Percentiles rank a stretch among this genome's conserved stretches.
Conservation (phyloP, 2,797 vertebrate genomes). For the Stomatorhinus walkeri region DNA sequence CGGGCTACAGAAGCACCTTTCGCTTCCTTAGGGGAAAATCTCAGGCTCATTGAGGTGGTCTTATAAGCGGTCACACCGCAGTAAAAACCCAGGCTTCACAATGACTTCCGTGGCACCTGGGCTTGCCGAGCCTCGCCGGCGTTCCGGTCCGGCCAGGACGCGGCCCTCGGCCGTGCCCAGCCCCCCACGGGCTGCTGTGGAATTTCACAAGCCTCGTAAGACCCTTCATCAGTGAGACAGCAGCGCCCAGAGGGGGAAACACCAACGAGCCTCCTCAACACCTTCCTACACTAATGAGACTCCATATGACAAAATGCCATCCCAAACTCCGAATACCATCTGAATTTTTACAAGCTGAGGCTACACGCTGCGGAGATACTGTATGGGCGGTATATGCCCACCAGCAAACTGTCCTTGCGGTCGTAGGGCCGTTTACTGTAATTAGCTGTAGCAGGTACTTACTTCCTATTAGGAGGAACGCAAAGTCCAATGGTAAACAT, state of each 20-base stretch:
- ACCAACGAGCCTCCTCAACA: background rate
- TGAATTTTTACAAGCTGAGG: background rate
- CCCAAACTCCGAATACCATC: background rate
- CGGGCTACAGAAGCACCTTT: background rate
- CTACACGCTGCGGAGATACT: background rate
- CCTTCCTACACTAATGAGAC: background rate
- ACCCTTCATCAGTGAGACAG: background rate
- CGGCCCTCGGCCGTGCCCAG: background rate
- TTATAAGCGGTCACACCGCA: conserved; percentile 16
- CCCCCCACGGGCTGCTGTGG: background rate
- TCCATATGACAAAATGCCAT: background rate
- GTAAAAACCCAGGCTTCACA: background rate
- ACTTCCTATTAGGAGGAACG: conserved; percentile 35
- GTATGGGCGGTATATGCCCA: background rate
- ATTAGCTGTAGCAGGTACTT: conserved; percentile 23
- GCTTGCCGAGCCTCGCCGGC: background rate
- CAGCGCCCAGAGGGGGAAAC: background rate
- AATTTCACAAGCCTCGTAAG: background rate
- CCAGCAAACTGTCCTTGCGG: background rate
- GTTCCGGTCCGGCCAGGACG: background rate
- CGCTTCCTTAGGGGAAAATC: conserved; percentile 31
- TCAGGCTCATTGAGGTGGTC: conserved; percentile 29
- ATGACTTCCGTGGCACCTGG: background rate
- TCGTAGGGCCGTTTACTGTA: background rate
- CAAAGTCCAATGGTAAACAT: conserved; percentile 11